Evolutionary conservation across 2,888 invertebrate species (phyloP).

Genomic region (Hanleya hanleyi): DNA sequence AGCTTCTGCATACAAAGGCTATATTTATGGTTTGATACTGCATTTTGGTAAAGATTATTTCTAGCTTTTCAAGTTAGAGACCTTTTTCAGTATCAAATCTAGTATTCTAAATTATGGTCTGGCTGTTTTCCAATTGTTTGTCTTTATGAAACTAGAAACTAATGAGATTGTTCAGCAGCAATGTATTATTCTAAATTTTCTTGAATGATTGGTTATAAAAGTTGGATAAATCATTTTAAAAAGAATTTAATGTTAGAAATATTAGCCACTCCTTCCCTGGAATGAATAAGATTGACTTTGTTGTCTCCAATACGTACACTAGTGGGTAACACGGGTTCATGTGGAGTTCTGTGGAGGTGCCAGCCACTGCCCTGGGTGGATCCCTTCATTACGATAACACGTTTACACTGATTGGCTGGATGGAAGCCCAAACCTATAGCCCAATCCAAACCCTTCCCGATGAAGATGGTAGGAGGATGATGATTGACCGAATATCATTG

Average conservation of each 20-base stretch:
- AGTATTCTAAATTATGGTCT: neutral
- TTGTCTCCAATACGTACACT: slow-evolving; percentile 4
- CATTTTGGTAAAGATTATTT: too few species aligned
- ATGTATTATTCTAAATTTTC: neutral
- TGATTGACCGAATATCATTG: too few species aligned
- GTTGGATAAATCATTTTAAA: neutral
- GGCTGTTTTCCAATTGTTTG: neutral
- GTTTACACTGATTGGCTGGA: neutral
- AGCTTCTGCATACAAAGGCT: too few species aligned
- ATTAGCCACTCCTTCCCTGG: slow-evolving; percentile 5
- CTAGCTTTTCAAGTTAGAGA: too few species aligned
- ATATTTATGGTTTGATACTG: too few species aligned
- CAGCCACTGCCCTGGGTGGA: neutral
- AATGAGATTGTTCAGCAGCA: neutral
- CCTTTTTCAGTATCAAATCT: neutral
- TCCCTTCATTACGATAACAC: neutral
- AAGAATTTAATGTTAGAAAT: too few species aligned
- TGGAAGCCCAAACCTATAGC: neutral
- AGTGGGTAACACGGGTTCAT: neutral
- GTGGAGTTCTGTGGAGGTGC: neutral
- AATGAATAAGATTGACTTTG: neutral
- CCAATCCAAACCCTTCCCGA: neutral
- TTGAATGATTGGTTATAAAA: neutral
- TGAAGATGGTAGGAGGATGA: too few species aligned
- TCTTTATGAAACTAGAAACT: neutral